Conservation (phyloP, 2,888 invertebrate species). For the Rhamphomyia laevipes region DNA sequence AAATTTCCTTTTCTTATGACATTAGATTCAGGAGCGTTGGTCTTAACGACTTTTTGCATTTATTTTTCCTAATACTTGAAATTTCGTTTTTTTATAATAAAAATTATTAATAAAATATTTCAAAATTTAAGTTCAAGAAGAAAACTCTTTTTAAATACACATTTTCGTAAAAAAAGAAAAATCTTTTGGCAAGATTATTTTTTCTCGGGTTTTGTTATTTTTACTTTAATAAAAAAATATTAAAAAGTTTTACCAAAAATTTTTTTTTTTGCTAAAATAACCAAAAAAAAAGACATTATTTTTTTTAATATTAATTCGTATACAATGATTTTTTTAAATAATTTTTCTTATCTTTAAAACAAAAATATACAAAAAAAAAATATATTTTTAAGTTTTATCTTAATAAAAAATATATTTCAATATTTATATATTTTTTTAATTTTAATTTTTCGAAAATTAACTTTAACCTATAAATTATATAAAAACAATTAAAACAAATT, state of each 20-base stretch:
- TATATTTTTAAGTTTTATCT: slow-evolving; percentile 7
- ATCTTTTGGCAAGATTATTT: slow-evolving; percentile 16
- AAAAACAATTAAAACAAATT: neutral
- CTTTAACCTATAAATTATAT: slow-evolving; percentile 2
- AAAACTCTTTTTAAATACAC: too few relatives aligned
- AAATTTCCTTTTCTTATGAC: too few relatives aligned
- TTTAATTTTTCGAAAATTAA: too few relatives aligned
- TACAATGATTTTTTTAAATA: too few relatives aligned
- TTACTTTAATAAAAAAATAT: neutral
- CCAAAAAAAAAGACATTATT: slow-evolving; percentile 11
- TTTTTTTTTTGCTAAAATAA: slow-evolving; percentile 5
- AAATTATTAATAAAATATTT: too few relatives aligned
- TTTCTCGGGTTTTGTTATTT: slow-evolving; percentile 5
- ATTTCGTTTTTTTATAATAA: too few relatives aligned
- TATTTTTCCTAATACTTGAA: too few relatives aligned
- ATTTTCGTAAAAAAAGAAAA: slow-evolving; percentile 10
- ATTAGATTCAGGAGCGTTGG: too few relatives aligned
- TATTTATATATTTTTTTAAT: too few relatives aligned
- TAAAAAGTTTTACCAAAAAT: neutral
- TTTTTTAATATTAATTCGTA: neutral
- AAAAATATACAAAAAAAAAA: slow-evolving; percentile 4
- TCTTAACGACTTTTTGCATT: too few relatives aligned
- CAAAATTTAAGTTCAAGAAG: too few relatives aligned
- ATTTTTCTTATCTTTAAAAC: too few relatives aligned
- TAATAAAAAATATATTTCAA: slow-evolving; percentile 12